These are phyloP conservation scores for Aptenodytes patagonicus DNA, from an alignment of 2,113 vertebrate species.

Conservation along the genomic window DNA sequence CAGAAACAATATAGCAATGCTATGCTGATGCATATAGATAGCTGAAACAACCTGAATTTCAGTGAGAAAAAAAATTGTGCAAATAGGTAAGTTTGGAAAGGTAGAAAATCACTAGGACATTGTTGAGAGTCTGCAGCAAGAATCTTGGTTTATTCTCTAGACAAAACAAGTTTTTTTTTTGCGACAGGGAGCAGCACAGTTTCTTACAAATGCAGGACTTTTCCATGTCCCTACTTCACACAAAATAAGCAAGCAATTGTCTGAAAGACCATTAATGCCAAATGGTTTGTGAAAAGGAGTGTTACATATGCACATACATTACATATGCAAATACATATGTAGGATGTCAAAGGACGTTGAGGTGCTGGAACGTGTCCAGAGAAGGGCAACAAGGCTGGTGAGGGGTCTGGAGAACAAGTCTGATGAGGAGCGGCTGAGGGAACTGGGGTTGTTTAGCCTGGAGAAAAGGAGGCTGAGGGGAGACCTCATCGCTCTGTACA, in stretches of 20 bases:
- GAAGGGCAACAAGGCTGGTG: too few relatives aligned
- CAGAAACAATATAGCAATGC: neutral
- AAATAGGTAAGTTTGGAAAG: neutral
- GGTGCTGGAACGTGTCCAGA: too few relatives aligned
- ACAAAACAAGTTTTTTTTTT: neutral
- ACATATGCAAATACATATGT: too few relatives aligned
- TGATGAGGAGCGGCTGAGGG: too few relatives aligned
- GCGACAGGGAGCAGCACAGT: neutral
- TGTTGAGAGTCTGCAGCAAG: neutral
- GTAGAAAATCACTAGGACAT: neutral
- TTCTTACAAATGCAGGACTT: neutral
- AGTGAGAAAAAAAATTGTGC: neutral
- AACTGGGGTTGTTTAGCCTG: too few relatives aligned
- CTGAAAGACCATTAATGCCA: neutral
- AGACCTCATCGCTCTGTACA: too few relatives aligned
- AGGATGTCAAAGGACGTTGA: too few relatives aligned
- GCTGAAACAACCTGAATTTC: neutral
- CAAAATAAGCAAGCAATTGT: neutral
- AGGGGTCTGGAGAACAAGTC: too few relatives aligned
- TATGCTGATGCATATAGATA: neutral
- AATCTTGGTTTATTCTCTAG: neutral
- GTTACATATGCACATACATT: neutral
- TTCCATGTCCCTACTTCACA: neutral
- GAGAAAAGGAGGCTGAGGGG: too few relatives aligned
- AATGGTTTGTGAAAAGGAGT: neutral